Base-by-base conservation (phyloP, 2,888 invertebrate species). In the Ctenicera cuprea region DNA sequence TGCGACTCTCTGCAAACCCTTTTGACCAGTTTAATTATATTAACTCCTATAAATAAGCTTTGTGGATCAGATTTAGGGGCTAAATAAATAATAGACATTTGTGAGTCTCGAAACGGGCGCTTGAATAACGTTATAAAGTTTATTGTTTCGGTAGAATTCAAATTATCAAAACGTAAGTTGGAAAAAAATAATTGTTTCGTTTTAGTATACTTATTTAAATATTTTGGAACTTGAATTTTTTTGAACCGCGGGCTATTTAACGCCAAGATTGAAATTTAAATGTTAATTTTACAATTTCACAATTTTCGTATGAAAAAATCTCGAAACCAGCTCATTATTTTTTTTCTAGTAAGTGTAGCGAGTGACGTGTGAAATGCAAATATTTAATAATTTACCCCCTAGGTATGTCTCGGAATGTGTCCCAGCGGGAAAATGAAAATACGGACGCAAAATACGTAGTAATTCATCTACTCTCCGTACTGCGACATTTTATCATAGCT, bases 21-120 rank as follows among this genome's bases (percentile, higher is more conserved):
- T 59, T 59, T 11, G 18, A 38, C 59, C 16, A 38, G 59, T 37
- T 18, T 59, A 59, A 59, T 59, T 59, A 38, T 59, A 59, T 59
- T 59, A 38, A 37, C 18, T 18, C 20, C 9, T 4, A 7, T 54
- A n/a, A 57, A 33, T 14, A 14, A 57, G 26, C 57, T n/a, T n/a
- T 18, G 57, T 18, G 38, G 37, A 38, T 59, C 14, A 38, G 38
- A 18, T 59, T 38, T 0, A 18, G 11, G 11, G 7, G 0, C 22
- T 50, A 37, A 57, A 57, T 57, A 57, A 50, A 57, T 50, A 50
- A 50, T 18, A 30, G 18, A 30, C n/a, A n/a, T 12, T 54, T 33
- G 26, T 14, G 54, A 30, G 12, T 54, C 33, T 57, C 16, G 8
- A 57, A 52, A n/a, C 3, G 52, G 11, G 12, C 4, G 16, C 11